Evolutionary conservation across 2,113 vertebrate species (phyloP).

Genomic region (Centrocercus urophasianus): DNA sequence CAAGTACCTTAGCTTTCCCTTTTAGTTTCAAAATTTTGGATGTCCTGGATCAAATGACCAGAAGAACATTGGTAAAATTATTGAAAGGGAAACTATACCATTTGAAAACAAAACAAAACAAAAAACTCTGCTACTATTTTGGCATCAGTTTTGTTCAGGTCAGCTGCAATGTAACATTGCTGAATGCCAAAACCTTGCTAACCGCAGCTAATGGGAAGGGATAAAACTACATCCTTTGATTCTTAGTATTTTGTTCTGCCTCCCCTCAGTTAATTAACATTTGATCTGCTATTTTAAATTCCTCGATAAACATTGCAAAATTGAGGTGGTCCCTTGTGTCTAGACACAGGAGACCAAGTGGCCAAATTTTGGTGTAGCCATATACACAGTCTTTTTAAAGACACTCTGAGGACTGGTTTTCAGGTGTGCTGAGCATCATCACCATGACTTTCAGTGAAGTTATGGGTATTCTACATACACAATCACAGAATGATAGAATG

Average conservation of each 20-base stretch:
- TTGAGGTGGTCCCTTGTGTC: neutral
- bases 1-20: neutral
- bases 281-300: neutral
- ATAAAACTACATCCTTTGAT: neutral
- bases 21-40: neutral
- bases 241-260: neutral
- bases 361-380: neutral
- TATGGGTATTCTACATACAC: neutral
- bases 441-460: neutral
- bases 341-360: neutral
- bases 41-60: neutral
- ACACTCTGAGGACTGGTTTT: neutral
- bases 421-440: neutral
- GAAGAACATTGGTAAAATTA: neutral
- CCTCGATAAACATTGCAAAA: neutral
- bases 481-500: no score
- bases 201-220: neutral
- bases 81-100: neutral
- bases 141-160: neutral
- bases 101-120: neutral
- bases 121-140: neutral
- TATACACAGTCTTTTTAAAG: neutral
- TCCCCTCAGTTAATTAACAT: neutral
- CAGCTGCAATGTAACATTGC: neutral
- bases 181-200: neutral